Evolutionary conservation across 2,113 vertebrate genomes (phyloP).

Genomic region (Tympanuchus pallidicinctus): DNA sequence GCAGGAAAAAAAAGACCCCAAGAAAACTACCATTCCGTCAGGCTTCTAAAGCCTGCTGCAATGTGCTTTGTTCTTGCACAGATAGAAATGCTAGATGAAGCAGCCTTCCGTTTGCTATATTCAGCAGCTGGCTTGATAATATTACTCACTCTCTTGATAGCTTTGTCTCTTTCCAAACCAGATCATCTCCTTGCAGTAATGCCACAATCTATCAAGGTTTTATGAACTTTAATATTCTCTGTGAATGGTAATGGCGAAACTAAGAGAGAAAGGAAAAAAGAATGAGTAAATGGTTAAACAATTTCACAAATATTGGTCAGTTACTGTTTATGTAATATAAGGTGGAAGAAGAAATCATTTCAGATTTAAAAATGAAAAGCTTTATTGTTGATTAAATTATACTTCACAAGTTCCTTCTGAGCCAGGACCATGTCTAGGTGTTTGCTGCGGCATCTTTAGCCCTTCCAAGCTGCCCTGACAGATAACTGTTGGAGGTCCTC

Average conservation of each 20-base stretch:
- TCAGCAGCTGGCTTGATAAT: background rate
- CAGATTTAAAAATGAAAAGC: background rate
- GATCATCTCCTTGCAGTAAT: background rate
- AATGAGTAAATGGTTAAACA: background rate
- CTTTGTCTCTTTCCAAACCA: constrained; percentile 16
- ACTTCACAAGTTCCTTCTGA: background rate
- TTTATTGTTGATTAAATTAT: background rate
- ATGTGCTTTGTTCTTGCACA: background rate
- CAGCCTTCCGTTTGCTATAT: background rate
- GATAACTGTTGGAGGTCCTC: background rate
- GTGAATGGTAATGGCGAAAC: background rate
- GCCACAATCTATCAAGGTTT: background rate
- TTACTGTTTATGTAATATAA: background rate
- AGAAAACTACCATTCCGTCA: background rate
- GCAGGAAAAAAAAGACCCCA: background rate
- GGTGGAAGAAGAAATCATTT: background rate
- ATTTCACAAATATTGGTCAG: background rate
- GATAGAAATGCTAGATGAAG: constrained; percentile 10
- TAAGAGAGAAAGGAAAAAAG: background rate
- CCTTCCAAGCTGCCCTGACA: background rate
- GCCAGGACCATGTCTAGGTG: background rate
- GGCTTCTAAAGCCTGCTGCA: background rate
- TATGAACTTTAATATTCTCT: constrained; percentile 8
- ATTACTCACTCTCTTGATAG: background rate
- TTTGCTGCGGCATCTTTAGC: background rate